Evolutionary conservation across 2,797 vertebrate genomes (phyloP).

Genomic region (Malacoraja senta): DNA sequence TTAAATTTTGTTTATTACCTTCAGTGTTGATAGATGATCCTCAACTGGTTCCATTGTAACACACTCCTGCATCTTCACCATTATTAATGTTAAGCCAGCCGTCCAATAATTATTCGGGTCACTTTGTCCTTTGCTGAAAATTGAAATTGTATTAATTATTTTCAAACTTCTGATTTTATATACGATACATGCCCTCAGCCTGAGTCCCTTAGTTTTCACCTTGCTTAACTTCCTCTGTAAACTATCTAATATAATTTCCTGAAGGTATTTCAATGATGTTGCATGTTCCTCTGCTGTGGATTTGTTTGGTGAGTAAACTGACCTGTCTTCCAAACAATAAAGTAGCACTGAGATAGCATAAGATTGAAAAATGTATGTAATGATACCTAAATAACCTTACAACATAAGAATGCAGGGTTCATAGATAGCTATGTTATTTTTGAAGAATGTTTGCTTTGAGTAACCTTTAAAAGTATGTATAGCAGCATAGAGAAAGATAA

Average conservation of each 20-base stretch:
- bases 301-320: background rate
- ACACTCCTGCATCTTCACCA: background rate
- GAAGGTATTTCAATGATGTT: background rate
- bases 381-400: background rate
- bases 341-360: background rate
- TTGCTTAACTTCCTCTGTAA: background rate
- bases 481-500: no score
- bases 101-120: slow-evolving; percentile 25
- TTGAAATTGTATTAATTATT: slow-evolving; percentile 14
- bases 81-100: slow-evolving; percentile 13
- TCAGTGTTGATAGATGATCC: slow-evolving; percentile 4
- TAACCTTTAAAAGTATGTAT: no score
- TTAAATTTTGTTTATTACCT: slow-evolving; percentile 27
- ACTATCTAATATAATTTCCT: background rate
- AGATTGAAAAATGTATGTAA: background rate
- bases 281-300: background rate
- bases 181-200: background rate
- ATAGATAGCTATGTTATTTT: background rate
- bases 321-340: background rate
- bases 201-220: background rate
- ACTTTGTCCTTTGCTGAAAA: slow-evolving; percentile 23
- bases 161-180: background rate
- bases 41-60: background rate
- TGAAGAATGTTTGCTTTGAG: no score
- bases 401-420: background rate